These are phyloP conservation scores for Sceloporus tristichus DNA, from an alignment of 2,113 vertebrate genomes.

Conservation along the genomic window DNA sequence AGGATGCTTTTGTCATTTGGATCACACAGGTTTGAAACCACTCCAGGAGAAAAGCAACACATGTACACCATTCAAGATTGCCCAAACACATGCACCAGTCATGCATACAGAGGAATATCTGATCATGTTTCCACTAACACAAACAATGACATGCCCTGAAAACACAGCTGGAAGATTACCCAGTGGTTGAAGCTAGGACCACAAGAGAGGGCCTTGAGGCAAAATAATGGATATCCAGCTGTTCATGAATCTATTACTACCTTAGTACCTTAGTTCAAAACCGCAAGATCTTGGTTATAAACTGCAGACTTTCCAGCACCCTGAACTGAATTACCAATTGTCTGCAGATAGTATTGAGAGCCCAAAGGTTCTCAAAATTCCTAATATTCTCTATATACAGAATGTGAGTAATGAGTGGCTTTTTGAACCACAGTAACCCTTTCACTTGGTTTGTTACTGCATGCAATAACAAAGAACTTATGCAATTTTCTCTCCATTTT, in stretches of 20 bases:
- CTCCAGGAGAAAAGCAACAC: background rate
- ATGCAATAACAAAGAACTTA: too few relatives aligned
- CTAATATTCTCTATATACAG: too few relatives aligned
- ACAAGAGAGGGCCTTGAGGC: background rate
- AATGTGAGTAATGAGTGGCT: too few relatives aligned
- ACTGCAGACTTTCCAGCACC: background rate
- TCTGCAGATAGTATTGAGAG: too few relatives aligned
- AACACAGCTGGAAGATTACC: background rate
- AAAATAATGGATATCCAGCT: slow-evolving; percentile 1
- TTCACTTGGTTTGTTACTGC: too few relatives aligned
- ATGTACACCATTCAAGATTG: background rate
- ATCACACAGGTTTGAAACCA: background rate
- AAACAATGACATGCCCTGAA: background rate
- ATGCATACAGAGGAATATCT: background rate
- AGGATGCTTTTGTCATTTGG: background rate
- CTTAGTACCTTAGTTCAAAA: background rate
- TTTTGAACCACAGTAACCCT: too few relatives aligned
- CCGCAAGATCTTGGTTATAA: background rate
- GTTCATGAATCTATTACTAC: background rate
- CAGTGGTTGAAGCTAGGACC: background rate
- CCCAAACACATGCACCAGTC: too few relatives aligned
- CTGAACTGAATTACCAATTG: background rate
- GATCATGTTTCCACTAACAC: background rate
- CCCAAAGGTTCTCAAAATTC: too few relatives aligned
- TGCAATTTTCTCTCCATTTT: too few relatives aligned